Evolutionary conservation across 2,113 vertebrate species (phyloP), one percentile per base, ranked within the genome.

Genomic region (Xenus cinereus): DNA sequence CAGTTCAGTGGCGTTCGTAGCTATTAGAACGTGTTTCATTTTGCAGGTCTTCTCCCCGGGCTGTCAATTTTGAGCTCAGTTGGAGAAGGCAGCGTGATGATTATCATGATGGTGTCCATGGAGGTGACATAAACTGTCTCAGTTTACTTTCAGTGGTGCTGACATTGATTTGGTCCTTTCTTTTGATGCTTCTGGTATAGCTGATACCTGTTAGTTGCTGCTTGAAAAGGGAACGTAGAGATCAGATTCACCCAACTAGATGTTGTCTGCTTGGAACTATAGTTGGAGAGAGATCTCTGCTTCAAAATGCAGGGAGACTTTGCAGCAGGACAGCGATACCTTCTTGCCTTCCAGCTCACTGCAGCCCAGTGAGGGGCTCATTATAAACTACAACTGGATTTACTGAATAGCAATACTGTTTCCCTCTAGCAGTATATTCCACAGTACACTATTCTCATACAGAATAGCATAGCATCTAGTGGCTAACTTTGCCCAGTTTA

Each of bases 1-100:
- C 41, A 62, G 4, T 57, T 88, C 3, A 2, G 14, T 41, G 0
- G 1, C 7, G 4, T 37, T 63, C 0, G 0, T 46, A 59, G 37
- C 32, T 91, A 23, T 43, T 72, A 9, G 30, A 48, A 60, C 22
- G 4, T 20, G 15, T 53, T 73, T 54, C 0, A 0, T 51, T 93
- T 76, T 85, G 26, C 53, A 79, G 27, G 41, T 59, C 6, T 21
- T 71, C 46, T 39, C 83, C 37, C 72, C 3, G 2, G 43, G 28
- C 54, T 83, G 82, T 23, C 63, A 22, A 2, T 77, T 54, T 54
- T 77, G 71, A 85, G 71, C 12, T 2, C 12, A 12, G 15, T 73
- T 87, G 68, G 28, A 74, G 51, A 80, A 66, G 54, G 41, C 19
- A 37, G n/a, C 0, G 0, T 27, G 54, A 33, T n/a, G 26, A 41